These are phyloP conservation scores for Myiothlypis coronata DNA, from an alignment of 2,797 vertebrate species.

Conservation along the genomic window DNA sequence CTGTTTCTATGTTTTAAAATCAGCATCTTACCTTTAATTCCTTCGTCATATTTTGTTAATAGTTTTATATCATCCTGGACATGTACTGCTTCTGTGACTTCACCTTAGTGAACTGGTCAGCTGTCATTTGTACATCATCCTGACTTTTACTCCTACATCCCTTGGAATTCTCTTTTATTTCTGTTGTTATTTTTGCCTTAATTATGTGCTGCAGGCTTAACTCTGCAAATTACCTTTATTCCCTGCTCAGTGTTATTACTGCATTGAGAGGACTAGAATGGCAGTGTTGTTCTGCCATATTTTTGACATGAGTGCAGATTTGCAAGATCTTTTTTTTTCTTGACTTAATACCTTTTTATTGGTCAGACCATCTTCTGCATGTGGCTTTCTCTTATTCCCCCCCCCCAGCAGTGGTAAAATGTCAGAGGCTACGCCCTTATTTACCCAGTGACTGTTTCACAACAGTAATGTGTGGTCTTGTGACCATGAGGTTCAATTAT, in stretches of 20 bases:
- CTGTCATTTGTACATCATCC: not conserved
- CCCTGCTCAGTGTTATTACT: not conserved
- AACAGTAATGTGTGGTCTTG: not conserved
- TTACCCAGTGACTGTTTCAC: constrained; percentile 25
- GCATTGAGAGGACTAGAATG: not conserved
- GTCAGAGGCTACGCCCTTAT: not conserved
- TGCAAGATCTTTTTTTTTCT: not conserved
- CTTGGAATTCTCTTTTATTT: not conserved
- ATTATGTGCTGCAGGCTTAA: not conserved
- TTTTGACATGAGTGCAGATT: not conserved
- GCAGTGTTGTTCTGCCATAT: not conserved
- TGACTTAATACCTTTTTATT: not conserved
- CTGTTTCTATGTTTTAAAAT: not conserved
- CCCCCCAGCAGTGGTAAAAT: not conserved
- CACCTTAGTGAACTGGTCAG: not conserved
- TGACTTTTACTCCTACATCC: not conserved
- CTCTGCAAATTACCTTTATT: not conserved
- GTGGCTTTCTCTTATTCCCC: not conserved
- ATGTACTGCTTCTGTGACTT: not conserved
- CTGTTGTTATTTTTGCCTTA: not conserved
- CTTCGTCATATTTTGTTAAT: not conserved
- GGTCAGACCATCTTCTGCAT: not conserved
- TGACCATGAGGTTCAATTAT: not conserved
- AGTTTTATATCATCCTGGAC: not conserved
- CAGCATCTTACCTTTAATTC: not conserved